Base-by-base conservation (phyloP, 2,797 vertebrate species). In the Nyctalus aviator region DNA sequence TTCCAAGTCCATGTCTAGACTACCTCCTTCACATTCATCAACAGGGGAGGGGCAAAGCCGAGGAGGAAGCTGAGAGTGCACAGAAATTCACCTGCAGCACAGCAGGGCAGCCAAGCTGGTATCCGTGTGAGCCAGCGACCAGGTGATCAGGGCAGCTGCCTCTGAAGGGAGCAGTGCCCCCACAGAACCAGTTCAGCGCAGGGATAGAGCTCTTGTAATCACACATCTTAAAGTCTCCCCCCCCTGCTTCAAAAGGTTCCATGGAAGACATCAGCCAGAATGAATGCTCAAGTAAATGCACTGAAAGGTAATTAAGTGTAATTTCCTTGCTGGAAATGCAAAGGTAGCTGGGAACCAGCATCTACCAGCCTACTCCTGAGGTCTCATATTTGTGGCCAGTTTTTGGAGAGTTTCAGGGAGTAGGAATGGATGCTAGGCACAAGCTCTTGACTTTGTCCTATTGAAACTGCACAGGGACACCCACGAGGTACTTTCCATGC, bases 261-360 rank as follows among this genome's bases (percentile, higher is more conserved):
- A 0, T 23, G 78, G 92, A 73, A 82, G 83, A 77, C 12, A 27
- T 84, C 82, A 55, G 53, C 53, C 55, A 79, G 59, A 92, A 89
- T 30, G 15, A 85, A 94, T 44, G 83, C 73, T 64, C 64, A 53
- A 20, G 69, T 88, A 93, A 79, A 94, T 66, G 41, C 35, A 53
- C 21, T 77, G 78, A 73, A 83, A 88, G 78, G 69, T 55, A 85
- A 92, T 90, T 68, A 90, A 90, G 85, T 94, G 13, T 86, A 59
- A 94, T 90, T 75, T 96, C 62, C 73, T 50, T 92, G 46, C 64
- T 25, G n/a, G 71, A 93, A 94, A 91, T 32, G 44, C 62, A 84
- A 59, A 86, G 86, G 66, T 8, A n/a, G n/a, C 27, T 30, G 69
- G 73, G 18, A 48, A 35, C 9, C 32, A 9, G 6, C 14, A 41